A percentile compares a stretch with the other conserved stretches of the same genome.
These are phyloP conservation scores for Exaiptasia diaphana DNA, from an alignment of 64 coral and sea anemone species.

Conservation along the genomic window DNA sequence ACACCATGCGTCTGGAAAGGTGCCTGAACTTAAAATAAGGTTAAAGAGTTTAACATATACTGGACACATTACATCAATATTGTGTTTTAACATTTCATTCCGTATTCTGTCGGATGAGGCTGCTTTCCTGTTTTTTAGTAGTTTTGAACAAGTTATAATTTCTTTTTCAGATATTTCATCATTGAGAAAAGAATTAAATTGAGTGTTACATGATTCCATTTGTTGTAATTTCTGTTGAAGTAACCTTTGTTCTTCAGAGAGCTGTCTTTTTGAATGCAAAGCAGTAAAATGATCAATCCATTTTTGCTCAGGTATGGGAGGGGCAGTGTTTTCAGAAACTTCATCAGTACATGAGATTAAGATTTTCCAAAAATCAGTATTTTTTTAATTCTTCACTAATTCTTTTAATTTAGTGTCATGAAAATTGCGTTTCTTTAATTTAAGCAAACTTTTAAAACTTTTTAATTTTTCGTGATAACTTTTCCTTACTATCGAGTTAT, in stretches of 20 bases:
- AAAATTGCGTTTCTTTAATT: not conserved
- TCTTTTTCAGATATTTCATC: not conserved
- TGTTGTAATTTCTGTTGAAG: not conserved
- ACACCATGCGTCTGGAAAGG: not conserved
- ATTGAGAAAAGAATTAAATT: not conserved
- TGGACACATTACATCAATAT: not conserved
- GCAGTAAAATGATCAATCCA: not conserved
- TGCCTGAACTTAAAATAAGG: not conserved
- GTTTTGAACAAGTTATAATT: not conserved
- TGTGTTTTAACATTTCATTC: constrained; percentile 26
- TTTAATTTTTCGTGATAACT: not conserved
- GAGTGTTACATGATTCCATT: not conserved
- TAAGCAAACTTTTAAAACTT: not conserved
- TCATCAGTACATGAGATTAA: not conserved
- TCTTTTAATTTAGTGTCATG: not conserved
- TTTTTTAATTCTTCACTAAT: not conserved
- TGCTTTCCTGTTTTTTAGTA: constrained; percentile 17
- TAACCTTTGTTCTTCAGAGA: too few species aligned
- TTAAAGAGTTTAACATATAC: constrained; percentile 10
- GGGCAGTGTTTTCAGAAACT: not conserved
- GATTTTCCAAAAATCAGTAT: not conserved
- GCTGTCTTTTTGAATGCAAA: not conserved
- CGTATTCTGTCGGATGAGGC: constrained; percentile 2
- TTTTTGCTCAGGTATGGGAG: not conserved
- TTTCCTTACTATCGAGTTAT: not conserved